These are phyloP conservation scores for Artibeus lituratus DNA, from an alignment of 2,797 vertebrate genomes.

Conservation along the genomic window DNA sequence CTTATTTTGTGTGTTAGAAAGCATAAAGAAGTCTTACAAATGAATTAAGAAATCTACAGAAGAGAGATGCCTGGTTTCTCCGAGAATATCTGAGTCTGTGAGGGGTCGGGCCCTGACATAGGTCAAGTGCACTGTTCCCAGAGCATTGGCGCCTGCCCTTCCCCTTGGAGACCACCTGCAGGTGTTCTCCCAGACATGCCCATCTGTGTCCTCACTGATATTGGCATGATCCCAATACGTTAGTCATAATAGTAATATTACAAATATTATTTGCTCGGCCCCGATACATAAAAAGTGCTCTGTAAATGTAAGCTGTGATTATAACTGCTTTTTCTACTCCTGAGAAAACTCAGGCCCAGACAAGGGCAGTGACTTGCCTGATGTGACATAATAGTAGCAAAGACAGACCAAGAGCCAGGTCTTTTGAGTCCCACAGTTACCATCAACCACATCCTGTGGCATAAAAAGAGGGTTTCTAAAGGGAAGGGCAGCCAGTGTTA, in stretches of 20 bases:
- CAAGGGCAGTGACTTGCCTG: not conserved
- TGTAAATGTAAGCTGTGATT: not conserved
- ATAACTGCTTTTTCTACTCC: not conserved
- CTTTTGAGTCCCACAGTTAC: not conserved
- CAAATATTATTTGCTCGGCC: not conserved
- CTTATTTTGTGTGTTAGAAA: not conserved
- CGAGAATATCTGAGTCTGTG: not conserved
- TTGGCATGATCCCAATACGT: not conserved
- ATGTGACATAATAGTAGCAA: not conserved
- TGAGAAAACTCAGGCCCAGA: not conserved
- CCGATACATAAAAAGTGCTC: not conserved
- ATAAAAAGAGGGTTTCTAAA: not conserved
- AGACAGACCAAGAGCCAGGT: not conserved
- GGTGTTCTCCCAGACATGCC: not conserved
- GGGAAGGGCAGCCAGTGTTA: not conserved
- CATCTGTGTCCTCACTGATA: not conserved
- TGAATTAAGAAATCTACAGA: not conserved
- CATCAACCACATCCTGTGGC: not conserved
- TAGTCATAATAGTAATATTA: not conserved
- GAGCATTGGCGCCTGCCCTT: not conserved
- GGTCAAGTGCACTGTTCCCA: not conserved
- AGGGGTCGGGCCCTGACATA: not conserved
- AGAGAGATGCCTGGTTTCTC: not conserved
- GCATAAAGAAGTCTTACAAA: not conserved
- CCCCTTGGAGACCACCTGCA: not conserved